Conservation (phyloP, 1,140 invertebrate species). For the Globodera rostochiensis region DNA sequence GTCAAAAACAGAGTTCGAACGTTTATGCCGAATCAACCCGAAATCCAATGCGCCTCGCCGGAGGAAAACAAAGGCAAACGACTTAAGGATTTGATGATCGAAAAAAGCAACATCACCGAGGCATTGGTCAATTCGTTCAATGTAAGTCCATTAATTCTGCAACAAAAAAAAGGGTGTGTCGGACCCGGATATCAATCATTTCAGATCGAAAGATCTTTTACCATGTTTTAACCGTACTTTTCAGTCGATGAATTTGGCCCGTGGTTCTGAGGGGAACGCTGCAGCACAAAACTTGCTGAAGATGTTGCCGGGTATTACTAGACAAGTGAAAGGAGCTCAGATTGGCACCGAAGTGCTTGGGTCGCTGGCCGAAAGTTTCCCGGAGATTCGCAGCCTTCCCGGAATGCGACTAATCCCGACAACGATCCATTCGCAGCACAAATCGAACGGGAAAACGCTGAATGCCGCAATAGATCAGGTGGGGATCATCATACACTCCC, state of each 20-base stretch:
- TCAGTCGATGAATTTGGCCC: slow-evolving; percentile 29
- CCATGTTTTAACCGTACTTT: background rate
- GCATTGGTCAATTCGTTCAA: slow-evolving; percentile 34
- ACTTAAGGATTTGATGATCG: slow-evolving; percentile 62
- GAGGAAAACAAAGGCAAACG: slow-evolving; percentile 44
- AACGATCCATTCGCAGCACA: background rate
- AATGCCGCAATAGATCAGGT: slow-evolving; percentile 5
- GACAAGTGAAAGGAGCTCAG: slow-evolving; percentile 3
- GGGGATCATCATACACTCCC: background rate
- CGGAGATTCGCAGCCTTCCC: slow-evolving; percentile 31
- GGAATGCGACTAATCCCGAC: slow-evolving; percentile 33
- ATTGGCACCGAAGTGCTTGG: slow-evolving; percentile 25
- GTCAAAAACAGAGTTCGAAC: slow-evolving; percentile 60
- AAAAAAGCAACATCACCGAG: slow-evolving; percentile 62
- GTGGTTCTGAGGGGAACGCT: background rate
- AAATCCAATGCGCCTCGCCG: slow-evolving; percentile 55
- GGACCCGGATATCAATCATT: background rate
- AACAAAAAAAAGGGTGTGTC: background rate
- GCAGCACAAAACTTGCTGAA: slow-evolving; percentile 12
- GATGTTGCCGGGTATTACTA: slow-evolving; percentile 23
- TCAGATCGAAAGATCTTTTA: no score
- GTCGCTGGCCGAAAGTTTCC: slow-evolving; percentile 11
- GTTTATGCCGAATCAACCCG: slow-evolving; percentile 58
- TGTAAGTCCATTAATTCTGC: slow-evolving; percentile 18
- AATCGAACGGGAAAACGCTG: slow-evolving; percentile 12